Percentiles rank a stretch among this genome's conserved stretches.
Conservation (phyloP, 1,140 invertebrate genomes). For the Rhyzopertha dominica region DNA sequence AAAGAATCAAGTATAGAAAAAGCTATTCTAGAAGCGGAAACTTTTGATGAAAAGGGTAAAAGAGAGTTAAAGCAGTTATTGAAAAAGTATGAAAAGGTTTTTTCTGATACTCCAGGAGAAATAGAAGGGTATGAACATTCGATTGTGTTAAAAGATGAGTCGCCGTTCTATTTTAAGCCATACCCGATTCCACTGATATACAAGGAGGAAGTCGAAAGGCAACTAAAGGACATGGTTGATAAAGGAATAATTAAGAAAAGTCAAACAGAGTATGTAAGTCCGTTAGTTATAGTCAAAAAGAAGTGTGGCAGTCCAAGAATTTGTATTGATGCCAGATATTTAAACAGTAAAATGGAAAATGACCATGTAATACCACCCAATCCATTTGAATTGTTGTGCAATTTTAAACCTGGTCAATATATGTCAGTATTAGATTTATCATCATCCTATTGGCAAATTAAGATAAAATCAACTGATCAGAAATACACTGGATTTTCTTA, state of each 20-base stretch:
- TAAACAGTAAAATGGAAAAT: slow-evolving; percentile 20
- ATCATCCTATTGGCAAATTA: not conserved
- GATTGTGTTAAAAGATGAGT: no score
- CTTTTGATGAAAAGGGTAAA: no score
- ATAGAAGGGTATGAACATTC: no score
- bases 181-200: slow-evolving; percentile 33
- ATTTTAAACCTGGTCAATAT: not conserved
- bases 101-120: no score
- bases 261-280: not conserved
- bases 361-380: slow-evolving; percentile 26
- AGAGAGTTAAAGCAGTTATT: no score
- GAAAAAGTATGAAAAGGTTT: no score
- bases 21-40: no score
- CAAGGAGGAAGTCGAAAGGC: slow-evolving; percentile 17
- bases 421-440: not conserved
- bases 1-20: no score
- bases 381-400: not conserved
- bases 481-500: not conserved
- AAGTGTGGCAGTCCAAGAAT: slow-evolving; percentile 14
- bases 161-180: no score
- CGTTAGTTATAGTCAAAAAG: not conserved
- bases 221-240: slow-evolving; percentile 22
- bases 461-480: slow-evolving; percentile 10
- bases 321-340: slow-evolving; percentile 27
- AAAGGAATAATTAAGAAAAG: slow-evolving; percentile 3